Evolutionary conservation across 2,113 vertebrate genomes (phyloP).

Genomic region (Solea solea): DNA sequence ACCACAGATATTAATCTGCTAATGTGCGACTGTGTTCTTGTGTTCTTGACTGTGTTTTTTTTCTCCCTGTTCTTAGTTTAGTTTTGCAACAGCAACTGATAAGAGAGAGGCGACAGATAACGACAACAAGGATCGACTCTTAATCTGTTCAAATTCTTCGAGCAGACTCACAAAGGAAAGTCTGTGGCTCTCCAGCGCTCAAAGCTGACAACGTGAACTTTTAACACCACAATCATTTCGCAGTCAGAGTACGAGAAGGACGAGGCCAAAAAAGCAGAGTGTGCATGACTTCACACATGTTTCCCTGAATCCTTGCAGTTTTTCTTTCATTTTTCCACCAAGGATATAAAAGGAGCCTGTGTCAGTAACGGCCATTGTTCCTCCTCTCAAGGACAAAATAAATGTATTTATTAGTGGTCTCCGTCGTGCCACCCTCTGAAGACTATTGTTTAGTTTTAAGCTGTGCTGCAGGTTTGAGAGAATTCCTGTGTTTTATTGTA

Average conservation of each 20-base stretch:
- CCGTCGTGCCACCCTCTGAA: conserved; percentile 39
- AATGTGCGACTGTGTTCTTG: conserved; percentile 1
- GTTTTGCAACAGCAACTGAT: conserved; percentile 35
- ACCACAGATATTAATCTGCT: conserved; percentile 10
- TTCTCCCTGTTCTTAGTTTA: background rate
- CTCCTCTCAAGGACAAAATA: conserved; percentile 53
- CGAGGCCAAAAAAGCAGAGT: background rate
- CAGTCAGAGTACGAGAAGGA: conserved; percentile 43
- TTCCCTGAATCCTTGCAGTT: conserved; percentile 6
- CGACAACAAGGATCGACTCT: conserved; percentile 34
- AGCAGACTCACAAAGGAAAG: conserved; percentile 34
- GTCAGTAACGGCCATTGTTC: conserved; percentile 7
- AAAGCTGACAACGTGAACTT: conserved; percentile 57
- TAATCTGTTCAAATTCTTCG: conserved; percentile 36
- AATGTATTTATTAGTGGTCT: conserved; percentile 37
- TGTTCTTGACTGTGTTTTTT: too few species aligned
- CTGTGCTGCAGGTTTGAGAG: conserved; percentile 28
- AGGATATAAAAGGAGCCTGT: conserved; percentile 8
- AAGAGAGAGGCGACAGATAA: conserved; percentile 19
- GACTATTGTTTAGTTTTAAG: conserved; percentile 43
- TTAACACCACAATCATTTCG: conserved; percentile 50
- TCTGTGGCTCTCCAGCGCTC: conserved; percentile 35
- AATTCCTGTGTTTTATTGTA: conserved; percentile 43
- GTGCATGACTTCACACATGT: conserved; percentile 11
- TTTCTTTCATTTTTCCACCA: background rate